A percentile compares a stretch with the other conserved stretches of the same genome.
Conservation (phyloP, 2,888 invertebrate genomes). For the Eupithecia inturbata region DNA sequence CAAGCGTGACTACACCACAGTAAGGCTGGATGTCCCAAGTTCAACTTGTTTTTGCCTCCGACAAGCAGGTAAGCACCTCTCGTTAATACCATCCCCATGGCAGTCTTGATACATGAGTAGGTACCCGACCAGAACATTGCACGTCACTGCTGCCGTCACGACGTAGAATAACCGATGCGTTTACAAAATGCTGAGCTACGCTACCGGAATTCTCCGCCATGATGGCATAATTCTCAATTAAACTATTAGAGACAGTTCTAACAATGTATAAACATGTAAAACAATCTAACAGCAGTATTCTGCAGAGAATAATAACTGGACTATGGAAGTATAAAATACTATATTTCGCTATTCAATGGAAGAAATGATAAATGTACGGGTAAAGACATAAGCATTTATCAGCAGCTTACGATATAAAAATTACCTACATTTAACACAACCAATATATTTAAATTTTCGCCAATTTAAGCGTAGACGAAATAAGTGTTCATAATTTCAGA, state of each 20-base stretch:
- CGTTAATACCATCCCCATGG: conserved; percentile 32
- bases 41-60: conserved; percentile 15
- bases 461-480: conserved; percentile 22
- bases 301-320: conserved; percentile 31
- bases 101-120: conserved; percentile 40
- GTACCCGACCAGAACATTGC: conserved; percentile 39
- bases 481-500: conserved; percentile 21
- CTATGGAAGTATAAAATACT: conserved; percentile 24
- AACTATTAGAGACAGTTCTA: conserved; percentile 33
- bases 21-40: conserved; percentile 9
- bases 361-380: conserved; percentile 34
- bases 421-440: conserved; percentile 33
- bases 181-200: conserved; percentile 23
- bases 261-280: conserved; percentile 37
- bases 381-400: conserved; percentile 28
- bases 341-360: conserved; percentile 30
- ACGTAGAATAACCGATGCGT: conserved; percentile 24
- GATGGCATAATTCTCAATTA: conserved; percentile 24
- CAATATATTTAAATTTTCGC: conserved; percentile 27
- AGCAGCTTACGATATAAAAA: conserved; percentile 21
- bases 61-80: conserved; percentile 27
- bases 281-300: conserved; percentile 27
- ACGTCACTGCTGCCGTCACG: conserved; percentile 21
- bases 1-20: conserved; percentile 13
- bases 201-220: conserved; percentile 22